Evolutionary conservation across 2,113 vertebrate genomes (phyloP), one percentile per base, ranked within the genome.

Genomic region (Ranitomeya imitator): DNA sequence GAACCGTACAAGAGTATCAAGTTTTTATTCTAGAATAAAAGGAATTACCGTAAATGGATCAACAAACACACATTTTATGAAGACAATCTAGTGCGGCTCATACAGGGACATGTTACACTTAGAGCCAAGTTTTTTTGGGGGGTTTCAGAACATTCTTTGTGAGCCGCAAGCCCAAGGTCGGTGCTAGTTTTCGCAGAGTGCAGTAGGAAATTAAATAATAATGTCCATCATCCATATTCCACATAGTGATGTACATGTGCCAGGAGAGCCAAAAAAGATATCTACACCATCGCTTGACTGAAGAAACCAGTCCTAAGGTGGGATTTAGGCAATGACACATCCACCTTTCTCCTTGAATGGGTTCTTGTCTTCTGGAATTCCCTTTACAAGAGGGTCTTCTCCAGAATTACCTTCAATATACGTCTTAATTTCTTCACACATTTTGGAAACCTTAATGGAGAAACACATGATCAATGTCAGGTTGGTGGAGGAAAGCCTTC

Each of bases 331-430:
- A 94, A 99, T 95, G 88, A 98, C 94, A 91, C 98, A 99, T 90
- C 98, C 98, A 89, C 97, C 98, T 92, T 99, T 98, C 92, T 99
- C 98, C 93, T 99, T 99, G 93, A 99, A 99, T 69, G 98, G 98
- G 90, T 99, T 99, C 93, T 97, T 98, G 26, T 98, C 98, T 90
- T 99, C 98, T n/a, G 98, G 92, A 88, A 99, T 94, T 11, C 98
- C 98, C 93, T 99, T 99, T 88, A 99, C 95, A 19, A 99, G 94
- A 23, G 93, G 96, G 86, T 99, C 98, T 57, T 99, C 97, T 0
- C 97, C 97, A 85, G 93, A 96, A 88, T 95, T 93, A 85, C 95
- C 94, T 93, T 98, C 96, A 90, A 99, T 95, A 89, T 97, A 98
- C 51, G 97, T 97, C 91, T 95, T 97, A 85, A 99, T 92, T 93